phyloP scores from a whole-genome alignment of 2,113 vertebrate genomes.

The Sylvilagus bachmani region DNA sequence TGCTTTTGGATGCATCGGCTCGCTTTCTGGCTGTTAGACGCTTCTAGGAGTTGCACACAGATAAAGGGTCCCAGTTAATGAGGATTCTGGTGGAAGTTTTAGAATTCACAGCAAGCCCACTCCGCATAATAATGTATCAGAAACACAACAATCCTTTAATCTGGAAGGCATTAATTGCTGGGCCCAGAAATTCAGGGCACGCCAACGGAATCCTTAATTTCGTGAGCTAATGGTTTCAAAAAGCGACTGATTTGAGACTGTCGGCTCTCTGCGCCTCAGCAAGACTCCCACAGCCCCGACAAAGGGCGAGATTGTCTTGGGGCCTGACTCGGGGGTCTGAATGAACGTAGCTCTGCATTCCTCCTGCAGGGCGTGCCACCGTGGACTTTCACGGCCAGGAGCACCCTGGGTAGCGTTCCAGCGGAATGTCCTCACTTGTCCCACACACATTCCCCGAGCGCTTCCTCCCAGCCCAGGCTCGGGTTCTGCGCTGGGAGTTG shows the following conservation, averaged over 20 bases:
- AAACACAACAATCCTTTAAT: constrained; percentile 85
- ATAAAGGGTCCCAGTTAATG: constrained; percentile 82
- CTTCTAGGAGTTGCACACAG: constrained; percentile 80
- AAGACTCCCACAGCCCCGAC: constrained; percentile 72
- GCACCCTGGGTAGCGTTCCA: constrained; percentile 33
- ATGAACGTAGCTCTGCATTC: constrained; percentile 59
- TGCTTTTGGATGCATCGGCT: constrained; percentile 22
- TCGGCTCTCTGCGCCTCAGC: background rate
- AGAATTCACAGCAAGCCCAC: constrained; percentile 80
- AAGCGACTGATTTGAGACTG: constrained; percentile 66
- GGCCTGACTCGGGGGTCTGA: constrained; percentile 61
- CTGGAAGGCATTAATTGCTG: constrained; percentile 80
- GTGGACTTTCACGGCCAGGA: background rate
- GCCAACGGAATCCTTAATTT: constrained; percentile 79
- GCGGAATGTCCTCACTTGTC: background rate
- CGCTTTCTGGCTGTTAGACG: constrained; percentile 44
- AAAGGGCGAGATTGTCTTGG: constrained; percentile 75
- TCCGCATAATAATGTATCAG: constrained; percentile 81
- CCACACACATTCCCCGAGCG: background rate
- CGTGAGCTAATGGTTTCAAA: constrained; percentile 76
- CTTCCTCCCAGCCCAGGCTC: background rate
- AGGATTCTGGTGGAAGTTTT: constrained; percentile 80
- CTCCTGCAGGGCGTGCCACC: constrained; percentile 58
- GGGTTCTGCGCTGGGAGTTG: background rate
- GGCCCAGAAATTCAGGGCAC: constrained; percentile 78